Base-by-base conservation (phyloP, 2,797 vertebrate genomes). In the Mastacembelus armatus region DNA sequence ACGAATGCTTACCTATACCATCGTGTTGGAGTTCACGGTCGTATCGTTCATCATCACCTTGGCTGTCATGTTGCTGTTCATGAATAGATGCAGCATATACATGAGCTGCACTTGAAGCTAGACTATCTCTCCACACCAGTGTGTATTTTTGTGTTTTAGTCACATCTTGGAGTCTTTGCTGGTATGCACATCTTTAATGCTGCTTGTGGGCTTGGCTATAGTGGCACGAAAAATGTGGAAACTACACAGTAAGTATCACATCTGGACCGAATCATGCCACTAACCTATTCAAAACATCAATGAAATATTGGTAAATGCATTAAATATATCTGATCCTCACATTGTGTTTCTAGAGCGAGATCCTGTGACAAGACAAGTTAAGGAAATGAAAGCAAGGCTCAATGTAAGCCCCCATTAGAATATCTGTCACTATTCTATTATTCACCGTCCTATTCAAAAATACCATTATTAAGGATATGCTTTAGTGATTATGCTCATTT, bases 171-270 rank as follows among this genome's bases (percentile, higher is more conserved):
- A 60, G 30, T 40, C 82, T 11, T 27, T 91, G 75, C 16, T 78
- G 19, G 67, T 70, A 14, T 88, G 83, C 42, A 71, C 54, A 0
- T 58, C 48, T 11, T 1, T 92, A 1, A 22, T 93, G 16, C 11
- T 91, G 2, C 5, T 92, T 1, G 30, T 86, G 32, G 69, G 50
- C 24, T 44, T 76, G 39, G 54, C 44, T n/a, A 11, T 89, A 42
- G 21, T 80, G 2, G 48, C 27, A 16, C 79, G 55, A 62, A 87
- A 51, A 72, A 27, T 85, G 35, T 73, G 78, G 81, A 81, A 66
- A 40, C 51, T 39, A n/a, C 82, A 50, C 49, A 78, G 92, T 93
- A 88, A 88, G 92, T 43, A 55, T 14, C 3, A 33, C 59, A 43
- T 48, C 2, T 12, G 2, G 4, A 12, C 10, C 52, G 2, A 19